Conservation (phyloP, 2,888 invertebrate genomes). For the Mimas tiliae region DNA sequence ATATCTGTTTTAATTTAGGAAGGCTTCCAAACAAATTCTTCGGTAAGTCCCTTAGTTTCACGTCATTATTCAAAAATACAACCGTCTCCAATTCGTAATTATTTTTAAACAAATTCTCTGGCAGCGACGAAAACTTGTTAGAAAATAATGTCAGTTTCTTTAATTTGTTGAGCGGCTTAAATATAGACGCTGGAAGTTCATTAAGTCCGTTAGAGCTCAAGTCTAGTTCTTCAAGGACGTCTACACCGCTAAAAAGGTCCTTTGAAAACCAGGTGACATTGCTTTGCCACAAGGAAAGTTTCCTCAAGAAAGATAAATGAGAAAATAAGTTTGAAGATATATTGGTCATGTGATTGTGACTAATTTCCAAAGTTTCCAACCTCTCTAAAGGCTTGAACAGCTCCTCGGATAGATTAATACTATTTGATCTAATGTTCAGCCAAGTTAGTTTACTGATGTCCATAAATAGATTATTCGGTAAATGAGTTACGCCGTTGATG, state of each 20-base stretch:
- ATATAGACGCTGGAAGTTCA: constrained; percentile 85
- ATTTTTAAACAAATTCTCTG: constrained; percentile 83
- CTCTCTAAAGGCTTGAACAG: constrained; percentile 83
- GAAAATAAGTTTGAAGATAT: constrained; percentile 86
- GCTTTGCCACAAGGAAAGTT: constrained; percentile 89
- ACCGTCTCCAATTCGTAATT: constrained; percentile 83
- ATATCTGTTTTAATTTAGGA: constrained; percentile 81
- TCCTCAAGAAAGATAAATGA: constrained; percentile 83
- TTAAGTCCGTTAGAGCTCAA: constrained; percentile 87
- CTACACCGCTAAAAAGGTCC: constrained; percentile 86
- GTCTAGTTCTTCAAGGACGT: constrained; percentile 87
- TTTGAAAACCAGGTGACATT: constrained; percentile 86
- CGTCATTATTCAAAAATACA: constrained; percentile 84
- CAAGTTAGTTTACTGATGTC: constrained; percentile 86
- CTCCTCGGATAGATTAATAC: constrained; percentile 82
- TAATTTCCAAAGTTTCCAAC: constrained; percentile 87
- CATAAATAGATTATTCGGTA: constrained; percentile 86
- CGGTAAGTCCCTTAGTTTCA: constrained; percentile 84
- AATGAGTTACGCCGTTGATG: constrained; percentile 85
- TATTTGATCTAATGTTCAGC: constrained; percentile 87
- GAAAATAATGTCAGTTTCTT: constrained; percentile 86
- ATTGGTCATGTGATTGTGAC: constrained; percentile 86
- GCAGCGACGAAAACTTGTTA: constrained; percentile 87
- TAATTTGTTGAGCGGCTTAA: constrained; percentile 86
- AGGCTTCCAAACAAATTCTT: constrained; percentile 86